These are phyloP conservation scores for Phoenicopterus ruber DNA, from an alignment of 2,113 vertebrate species.

Conservation along the genomic window DNA sequence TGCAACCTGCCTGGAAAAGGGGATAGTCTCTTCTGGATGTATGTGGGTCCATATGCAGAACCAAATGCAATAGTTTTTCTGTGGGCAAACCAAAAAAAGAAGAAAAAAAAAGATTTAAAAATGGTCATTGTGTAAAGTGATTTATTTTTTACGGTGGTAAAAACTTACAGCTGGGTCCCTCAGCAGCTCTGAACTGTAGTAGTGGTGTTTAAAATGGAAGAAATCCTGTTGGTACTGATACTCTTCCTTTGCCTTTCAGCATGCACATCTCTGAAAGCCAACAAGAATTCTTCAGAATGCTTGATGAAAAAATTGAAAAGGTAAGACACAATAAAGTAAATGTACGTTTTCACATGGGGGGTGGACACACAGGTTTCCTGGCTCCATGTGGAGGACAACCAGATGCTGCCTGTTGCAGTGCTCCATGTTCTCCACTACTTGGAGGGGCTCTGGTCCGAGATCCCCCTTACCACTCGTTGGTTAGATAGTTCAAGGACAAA, in stretches of 20 bases:
- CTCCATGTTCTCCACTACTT: background rate
- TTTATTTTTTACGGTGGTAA: background rate
- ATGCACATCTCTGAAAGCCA: conserved; percentile 99
- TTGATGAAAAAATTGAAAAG: conserved; percentile 99
- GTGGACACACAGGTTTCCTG: background rate
- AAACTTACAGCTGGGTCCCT: background rate
- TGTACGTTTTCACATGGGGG: fast-evolving
- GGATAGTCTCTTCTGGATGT: background rate
- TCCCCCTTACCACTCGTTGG: background rate
- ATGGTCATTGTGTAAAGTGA: background rate
- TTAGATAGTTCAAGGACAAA: background rate
- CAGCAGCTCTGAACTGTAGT: background rate
- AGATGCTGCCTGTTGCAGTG: background rate
- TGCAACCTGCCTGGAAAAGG: background rate
- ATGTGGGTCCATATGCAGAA: background rate
- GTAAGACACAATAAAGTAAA: conserved; percentile 64
- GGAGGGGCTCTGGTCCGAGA: background rate
- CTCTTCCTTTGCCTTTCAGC: conserved; percentile 73
- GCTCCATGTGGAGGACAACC: background rate
- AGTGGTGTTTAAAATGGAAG: background rate
- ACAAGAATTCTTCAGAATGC: conserved; percentile 98
- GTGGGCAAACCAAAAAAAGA: background rate
- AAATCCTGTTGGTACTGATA: background rate
- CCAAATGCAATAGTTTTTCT: background rate
- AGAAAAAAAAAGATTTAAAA: fast-evolving